Evolutionary conservation across 2,113 vertebrate genomes (phyloP).

Genomic region (Pongo pygmaeus): DNA sequence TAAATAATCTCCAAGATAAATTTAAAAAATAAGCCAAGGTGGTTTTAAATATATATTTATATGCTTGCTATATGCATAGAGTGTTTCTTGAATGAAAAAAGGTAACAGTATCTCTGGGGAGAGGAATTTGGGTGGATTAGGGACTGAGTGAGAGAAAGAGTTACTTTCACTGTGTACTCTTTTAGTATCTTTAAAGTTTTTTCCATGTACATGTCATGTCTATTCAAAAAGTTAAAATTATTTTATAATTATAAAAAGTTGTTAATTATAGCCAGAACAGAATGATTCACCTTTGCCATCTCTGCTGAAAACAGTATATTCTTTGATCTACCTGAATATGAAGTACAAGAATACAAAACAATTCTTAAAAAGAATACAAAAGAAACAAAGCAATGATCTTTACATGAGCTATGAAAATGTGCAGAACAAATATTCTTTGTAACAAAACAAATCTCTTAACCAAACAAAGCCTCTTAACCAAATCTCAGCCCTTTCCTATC

Average conservation of each 20-base stretch:
- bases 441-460: conserved; percentile 26
- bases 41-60: not conserved
- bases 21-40: not conserved
- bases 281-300: not conserved
- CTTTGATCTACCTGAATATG: not conserved
- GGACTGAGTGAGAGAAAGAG: not conserved
- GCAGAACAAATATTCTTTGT: not conserved
- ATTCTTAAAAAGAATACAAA: not conserved
- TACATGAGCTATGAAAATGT: not conserved
- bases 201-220: not conserved
- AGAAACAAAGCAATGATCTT: not conserved
- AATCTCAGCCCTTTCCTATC: not conserved
- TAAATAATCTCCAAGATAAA: not conserved
- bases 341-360: not conserved
- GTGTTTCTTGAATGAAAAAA: not conserved
- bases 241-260: not conserved
- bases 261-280: not conserved
- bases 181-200: not conserved
- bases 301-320: not conserved
- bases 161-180: not conserved
- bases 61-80: not conserved
- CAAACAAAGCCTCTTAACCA: not conserved
- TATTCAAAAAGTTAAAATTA: not conserved
- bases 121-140: not conserved
- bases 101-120: not conserved